Conservation (phyloP, 2,797 vertebrate species). For the Chloroceryle inda region DNA sequence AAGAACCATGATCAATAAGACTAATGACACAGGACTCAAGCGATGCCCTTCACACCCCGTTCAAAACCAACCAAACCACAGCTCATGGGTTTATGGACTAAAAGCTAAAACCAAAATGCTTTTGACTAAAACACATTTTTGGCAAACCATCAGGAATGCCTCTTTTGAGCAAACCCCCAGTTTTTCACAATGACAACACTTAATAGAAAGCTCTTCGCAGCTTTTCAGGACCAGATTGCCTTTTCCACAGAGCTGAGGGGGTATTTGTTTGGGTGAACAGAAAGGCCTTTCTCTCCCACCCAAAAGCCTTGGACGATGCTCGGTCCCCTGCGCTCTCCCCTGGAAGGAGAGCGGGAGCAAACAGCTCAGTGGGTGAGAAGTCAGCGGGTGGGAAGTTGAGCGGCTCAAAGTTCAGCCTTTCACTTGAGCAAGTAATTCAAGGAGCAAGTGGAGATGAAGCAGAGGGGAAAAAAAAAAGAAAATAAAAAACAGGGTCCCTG, state of each 20-base stretch:
- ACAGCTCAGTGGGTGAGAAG: conserved; percentile 59
- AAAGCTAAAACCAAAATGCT: neutral
- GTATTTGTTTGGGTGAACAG: neutral
- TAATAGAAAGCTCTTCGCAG: neutral
- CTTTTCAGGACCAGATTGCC: neutral
- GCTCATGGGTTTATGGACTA: accelerated
- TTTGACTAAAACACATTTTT: neutral
- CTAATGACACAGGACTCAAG: accelerated
- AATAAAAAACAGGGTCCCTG: accelerated
- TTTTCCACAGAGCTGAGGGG: neutral
- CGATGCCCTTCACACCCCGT: accelerated
- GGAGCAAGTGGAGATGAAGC: neutral
- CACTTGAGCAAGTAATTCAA: conserved; percentile 37
- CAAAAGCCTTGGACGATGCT: neutral
- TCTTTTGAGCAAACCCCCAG: neutral
- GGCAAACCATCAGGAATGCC: neutral
- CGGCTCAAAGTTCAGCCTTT: conserved; percentile 55
- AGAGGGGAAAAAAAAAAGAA: neutral
- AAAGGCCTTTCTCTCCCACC: neutral
- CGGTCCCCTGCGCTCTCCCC: neutral
- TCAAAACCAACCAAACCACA: neutral
- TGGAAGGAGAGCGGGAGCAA: neutral
- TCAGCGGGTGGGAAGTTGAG: conserved; percentile 70
- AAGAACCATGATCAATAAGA: accelerated
- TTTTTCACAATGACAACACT: neutral